phyloP scores from a whole-genome alignment of 2,888 invertebrate genomes.

The Pherbina coryleti region DNA sequence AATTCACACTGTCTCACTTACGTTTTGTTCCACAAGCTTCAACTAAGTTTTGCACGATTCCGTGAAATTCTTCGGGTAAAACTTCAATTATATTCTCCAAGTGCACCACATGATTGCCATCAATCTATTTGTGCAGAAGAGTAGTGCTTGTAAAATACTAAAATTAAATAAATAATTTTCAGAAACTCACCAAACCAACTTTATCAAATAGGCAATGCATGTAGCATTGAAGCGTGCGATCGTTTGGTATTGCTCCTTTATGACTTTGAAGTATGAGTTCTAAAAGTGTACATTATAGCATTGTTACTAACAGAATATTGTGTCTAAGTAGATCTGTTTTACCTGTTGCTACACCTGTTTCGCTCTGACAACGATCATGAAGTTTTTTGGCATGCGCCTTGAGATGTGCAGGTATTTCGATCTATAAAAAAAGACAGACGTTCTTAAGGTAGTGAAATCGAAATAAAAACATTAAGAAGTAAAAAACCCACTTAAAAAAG shows the following conservation, averaged over 20 bases:
- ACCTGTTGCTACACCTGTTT: slow-evolving; percentile 60
- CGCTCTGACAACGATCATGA: slow-evolving; percentile 57
- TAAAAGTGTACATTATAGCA: slow-evolving; percentile 30
- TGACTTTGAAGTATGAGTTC: slow-evolving; percentile 50
- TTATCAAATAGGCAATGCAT: slow-evolving; percentile 64
- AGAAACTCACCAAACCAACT: slow-evolving; percentile 60
- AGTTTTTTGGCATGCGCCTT: slow-evolving; percentile 57
- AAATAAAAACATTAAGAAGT: not conserved
- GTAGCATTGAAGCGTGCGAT: slow-evolving; percentile 62
- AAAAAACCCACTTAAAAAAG: too few species aligned
- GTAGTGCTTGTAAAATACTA: not conserved
- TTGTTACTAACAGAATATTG: not conserved
- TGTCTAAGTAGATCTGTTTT: slow-evolving; percentile 19
- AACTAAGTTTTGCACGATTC: slow-evolving; percentile 51
- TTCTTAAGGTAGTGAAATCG: not conserved
- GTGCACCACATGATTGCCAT: slow-evolving; percentile 57
- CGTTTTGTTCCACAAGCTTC: slow-evolving; percentile 60
- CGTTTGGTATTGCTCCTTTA: slow-evolving; percentile 54
- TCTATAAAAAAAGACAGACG: slow-evolving; percentile 44
- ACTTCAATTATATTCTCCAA: slow-evolving; percentile 61
- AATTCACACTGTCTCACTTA: slow-evolving; percentile 47
- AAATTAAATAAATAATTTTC: too few species aligned
- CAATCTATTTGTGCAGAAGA: slow-evolving; percentile 55
- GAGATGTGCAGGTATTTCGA: slow-evolving; percentile 59
- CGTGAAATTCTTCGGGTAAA: slow-evolving; percentile 59